Conservation (phyloP, 2,888 invertebrate genomes). For the Copidosoma aretas region DNA sequence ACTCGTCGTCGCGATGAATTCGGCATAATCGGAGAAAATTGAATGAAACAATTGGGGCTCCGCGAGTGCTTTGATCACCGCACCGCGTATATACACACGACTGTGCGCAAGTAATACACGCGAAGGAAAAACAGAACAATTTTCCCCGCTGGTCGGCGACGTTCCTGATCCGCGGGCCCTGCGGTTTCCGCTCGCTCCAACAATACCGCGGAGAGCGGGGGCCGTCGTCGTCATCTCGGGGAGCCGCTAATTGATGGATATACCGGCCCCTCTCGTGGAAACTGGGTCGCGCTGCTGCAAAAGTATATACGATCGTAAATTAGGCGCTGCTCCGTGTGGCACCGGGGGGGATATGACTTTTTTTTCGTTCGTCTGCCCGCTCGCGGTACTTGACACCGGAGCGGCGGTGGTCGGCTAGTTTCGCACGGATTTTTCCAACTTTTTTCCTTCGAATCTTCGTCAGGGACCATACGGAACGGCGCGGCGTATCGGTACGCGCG, state of each 20-base stretch:
- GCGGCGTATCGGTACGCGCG: background rate
- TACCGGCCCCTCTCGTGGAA: constrained; percentile 10
- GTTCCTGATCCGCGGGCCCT: background rate
- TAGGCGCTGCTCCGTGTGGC: no score
- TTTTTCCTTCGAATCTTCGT: no score
- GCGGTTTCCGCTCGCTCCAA: background rate
- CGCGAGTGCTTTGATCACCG: no score
- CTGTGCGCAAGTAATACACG: no score
- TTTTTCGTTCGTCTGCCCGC: background rate
- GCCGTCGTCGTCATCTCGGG: background rate
- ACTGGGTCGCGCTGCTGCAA: constrained; percentile 7
- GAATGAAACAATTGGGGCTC: no score
- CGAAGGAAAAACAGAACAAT: background rate
- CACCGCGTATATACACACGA: no score
- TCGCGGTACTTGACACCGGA: background rate
- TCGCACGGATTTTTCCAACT: no score
- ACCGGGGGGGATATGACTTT: background rate
- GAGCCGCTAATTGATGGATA: constrained; percentile 21
- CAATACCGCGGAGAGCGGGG: background rate
- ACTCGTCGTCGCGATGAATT: no score
- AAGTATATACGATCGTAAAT: constrained; percentile 3
- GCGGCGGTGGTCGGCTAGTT: background rate
- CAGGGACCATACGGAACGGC: background rate
- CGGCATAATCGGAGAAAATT: no score
- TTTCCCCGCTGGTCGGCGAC: background rate